These are phyloP conservation scores for Peucedramus taeniatus DNA, from an alignment of 2,113 vertebrate species.

Conservation along the genomic window DNA sequence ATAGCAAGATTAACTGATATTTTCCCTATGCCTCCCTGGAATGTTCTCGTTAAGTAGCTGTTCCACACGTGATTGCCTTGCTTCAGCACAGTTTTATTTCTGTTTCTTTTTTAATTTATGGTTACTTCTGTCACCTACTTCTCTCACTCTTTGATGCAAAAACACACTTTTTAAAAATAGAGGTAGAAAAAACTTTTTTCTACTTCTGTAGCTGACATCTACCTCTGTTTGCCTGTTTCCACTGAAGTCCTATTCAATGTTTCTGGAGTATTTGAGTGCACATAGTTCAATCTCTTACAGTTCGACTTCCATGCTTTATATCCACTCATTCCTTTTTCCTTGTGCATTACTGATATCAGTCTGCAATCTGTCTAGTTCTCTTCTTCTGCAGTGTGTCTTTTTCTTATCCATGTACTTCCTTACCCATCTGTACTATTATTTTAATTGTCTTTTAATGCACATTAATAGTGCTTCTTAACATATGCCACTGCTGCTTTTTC, in stretches of 20 bases:
- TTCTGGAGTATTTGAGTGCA: background rate
- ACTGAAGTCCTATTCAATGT: background rate
- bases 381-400: constrained; percentile 17
- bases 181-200: background rate
- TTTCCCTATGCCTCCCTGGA: background rate
- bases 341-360: background rate
- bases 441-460: background rate
- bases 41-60: background rate
- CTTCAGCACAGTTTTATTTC: background rate
- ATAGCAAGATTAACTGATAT: background rate
- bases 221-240: background rate
- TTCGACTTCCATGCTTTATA: background rate
- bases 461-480: background rate
- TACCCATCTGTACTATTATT: constrained; percentile 30
- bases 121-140: background rate
- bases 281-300: background rate
- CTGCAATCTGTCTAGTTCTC: background rate
- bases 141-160: background rate
- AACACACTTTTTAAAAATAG: background rate
- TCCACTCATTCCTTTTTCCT: background rate
- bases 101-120: background rate
- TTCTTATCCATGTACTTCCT: constrained; percentile 16
- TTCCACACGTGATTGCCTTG: background rate
- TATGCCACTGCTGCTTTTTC: background rate
- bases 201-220: background rate